Evolutionary conservation across 1,140 invertebrate genomes (phyloP), one percentile per base, ranked within the genome.

Genomic region (Idris sp.): DNA sequence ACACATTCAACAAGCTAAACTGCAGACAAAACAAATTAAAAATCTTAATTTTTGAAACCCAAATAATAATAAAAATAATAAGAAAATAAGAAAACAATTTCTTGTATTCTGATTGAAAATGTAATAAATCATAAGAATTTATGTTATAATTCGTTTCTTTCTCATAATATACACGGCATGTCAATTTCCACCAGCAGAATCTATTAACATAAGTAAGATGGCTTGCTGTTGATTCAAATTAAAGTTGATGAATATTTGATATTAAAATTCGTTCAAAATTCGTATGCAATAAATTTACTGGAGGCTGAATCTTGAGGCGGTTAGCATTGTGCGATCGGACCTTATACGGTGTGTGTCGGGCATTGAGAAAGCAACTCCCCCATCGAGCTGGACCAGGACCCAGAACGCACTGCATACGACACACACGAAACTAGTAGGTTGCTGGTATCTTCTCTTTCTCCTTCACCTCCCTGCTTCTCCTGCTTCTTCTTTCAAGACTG

Each of bases 271-370:
- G n/a, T 54, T 59, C 22, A 54, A 62, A 71, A 62, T 71, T 71
- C 56, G 56, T 49, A 48, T 62, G 48, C 40, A 71, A 51, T 64
- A 58, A 64, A 58, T 13, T 58, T 36, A 64, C 26, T 26, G 51
- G 31, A 58, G 51, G 41, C 30, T 64, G 40, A 4, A 31, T 72
- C 51, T 64, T 25, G 44, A 56, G 51, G 51, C 43, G 48, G 58
- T 72, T 58, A 56, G 58, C 58, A 72, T 72, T 72, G 41, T 58
- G 22, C 58, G 51, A 61, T 64, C 68, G 58, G 48, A 13, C 68
- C 68, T 64, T 72, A 72, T 72, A 72, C 68, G 68, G 68, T 62
- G 68, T n/a, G n/a, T 58, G 68, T 58, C 51, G 68, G 41, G 41
- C 49, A 56, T 56, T 41, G 68, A 72, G 68, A 72, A 72, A 72